Base-by-base conservation (phyloP, 2,113 vertebrate species). In the Rutilus rutilus region DNA sequence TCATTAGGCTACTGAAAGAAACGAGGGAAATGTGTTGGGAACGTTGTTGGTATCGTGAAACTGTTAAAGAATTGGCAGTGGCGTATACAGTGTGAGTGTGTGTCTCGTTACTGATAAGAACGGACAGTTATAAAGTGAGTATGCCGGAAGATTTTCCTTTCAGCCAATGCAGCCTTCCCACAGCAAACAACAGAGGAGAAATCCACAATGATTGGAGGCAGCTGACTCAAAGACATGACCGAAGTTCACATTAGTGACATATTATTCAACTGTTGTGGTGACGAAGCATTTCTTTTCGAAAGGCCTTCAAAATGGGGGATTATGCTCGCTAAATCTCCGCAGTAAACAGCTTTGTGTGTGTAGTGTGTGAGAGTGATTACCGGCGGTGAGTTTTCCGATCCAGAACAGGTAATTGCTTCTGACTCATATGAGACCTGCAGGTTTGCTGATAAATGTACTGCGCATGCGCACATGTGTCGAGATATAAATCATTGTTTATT, bases 191-290 rank as follows among this genome's bases (percentile, higher is more conserved):
- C 62, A 14, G 62, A 65, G 62, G 25, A 71, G 47, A 54, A 71
- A 83, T 36, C 80, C 45, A 71, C 30, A 83, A 57, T 83, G 65
- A 74, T 74, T 83, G 82, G 47, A 59, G 36, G 82, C 23, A 57
- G 77, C 64, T 50, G 77, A 78, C 23, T 78, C 33, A 54, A 57
- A 78, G 62, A 69, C 74, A 85, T n/a, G 84, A 85, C 17, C 85
- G 39, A 86, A 86, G 85, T 80, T 80, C 85, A 73, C 77, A 33
- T 73, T 80, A 73, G 64, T 86, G 77, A 86, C 84, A 83, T 33
- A 85, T 85, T 85, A 79, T 59, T 65, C 60, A 52, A 42, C 64
- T 36, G 67, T 73, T 59, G 82, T 73, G 67, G 50, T 73, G 82
- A 83, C 33, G 7, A 59, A 73, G 47, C 82, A 73, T 83, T 69